phyloP scores from a whole-genome alignment of 30 jellyfish, hydroid and myxozoan genomes.

The Cassiopea xamachana region DNA sequence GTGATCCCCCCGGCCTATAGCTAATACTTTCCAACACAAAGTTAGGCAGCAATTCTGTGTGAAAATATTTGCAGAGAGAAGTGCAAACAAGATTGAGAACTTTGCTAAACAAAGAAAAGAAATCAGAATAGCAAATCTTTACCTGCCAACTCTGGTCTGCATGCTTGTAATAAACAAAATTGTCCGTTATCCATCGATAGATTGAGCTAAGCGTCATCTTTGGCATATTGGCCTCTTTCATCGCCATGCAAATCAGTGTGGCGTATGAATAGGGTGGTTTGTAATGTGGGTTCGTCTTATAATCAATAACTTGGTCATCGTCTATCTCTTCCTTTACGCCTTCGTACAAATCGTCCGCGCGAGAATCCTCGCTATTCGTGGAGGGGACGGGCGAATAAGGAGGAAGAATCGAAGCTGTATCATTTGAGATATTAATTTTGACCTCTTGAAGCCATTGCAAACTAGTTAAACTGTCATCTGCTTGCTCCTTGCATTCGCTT shows the following conservation, averaged over 20 bases:
- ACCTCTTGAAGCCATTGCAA: slow-evolving; percentile 96
- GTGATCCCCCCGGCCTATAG: slow-evolving; percentile 13
- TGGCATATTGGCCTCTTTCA: slow-evolving; percentile 91
- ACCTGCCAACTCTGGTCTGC: slow-evolving; percentile 99
- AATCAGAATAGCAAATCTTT: slow-evolving; percentile 21
- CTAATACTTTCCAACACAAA: not conserved
- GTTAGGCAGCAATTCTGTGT: slow-evolving; percentile 32
- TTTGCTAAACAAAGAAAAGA: slow-evolving; percentile 51
- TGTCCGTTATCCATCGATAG: slow-evolving; percentile 97
- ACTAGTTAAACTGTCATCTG: slow-evolving; percentile 96
- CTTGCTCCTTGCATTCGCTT: slow-evolving; percentile 26
- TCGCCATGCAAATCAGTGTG: slow-evolving; percentile 97
- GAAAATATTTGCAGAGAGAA: slow-evolving; percentile 46
- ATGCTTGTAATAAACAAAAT: slow-evolving; percentile 91
- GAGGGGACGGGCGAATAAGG: slow-evolving; percentile 99
- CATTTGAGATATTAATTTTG: slow-evolving; percentile 81
- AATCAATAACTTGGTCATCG: slow-evolving; percentile 73
- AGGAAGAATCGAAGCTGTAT: slow-evolving; percentile 68
- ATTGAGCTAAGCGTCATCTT: slow-evolving; percentile 96
- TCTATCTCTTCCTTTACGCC: slow-evolving; percentile 68
- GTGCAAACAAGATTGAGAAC: slow-evolving; percentile 56
- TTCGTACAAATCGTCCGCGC: slow-evolving; percentile 64
- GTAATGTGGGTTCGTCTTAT: slow-evolving; percentile 87
- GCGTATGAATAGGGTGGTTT: slow-evolving; percentile 99
- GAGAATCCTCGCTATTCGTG: slow-evolving; percentile 87